Percentiles rank a stretch among this genome's conserved stretches.
Evolutionary conservation across 2,888 invertebrate genomes (phyloP).

Genomic region (Ariolimax columbianus): DNA sequence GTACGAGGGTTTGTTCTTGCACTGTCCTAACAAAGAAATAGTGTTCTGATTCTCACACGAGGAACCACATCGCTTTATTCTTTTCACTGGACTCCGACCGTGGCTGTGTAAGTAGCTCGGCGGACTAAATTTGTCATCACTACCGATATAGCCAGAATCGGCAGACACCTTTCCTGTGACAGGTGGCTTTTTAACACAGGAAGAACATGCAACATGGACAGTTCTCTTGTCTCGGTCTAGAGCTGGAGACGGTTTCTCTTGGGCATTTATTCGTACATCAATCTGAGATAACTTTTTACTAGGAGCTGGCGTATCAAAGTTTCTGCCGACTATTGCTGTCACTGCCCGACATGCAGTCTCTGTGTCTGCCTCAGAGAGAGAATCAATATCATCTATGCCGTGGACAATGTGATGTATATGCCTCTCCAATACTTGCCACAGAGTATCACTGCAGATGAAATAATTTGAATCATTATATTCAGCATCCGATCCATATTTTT

Average conservation of each 20-base stretch:
- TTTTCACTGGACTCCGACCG: not conserved
- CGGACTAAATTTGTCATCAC: conserved; percentile 49
- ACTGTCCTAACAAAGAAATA: not conserved
- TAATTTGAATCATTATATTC: not conserved
- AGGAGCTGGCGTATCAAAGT: not conserved
- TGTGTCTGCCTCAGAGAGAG: not conserved
- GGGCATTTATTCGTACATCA: not conserved
- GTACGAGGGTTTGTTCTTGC: not conserved
- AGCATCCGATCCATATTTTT: too few species aligned
- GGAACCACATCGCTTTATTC: not conserved
- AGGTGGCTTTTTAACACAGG: not conserved
- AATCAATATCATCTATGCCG: conserved; percentile 52
- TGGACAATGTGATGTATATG: conserved; percentile 69
- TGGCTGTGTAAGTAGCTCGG: not conserved
- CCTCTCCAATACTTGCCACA: conserved; percentile 67
- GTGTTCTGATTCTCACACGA: not conserved
- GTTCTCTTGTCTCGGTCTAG: not conserved
- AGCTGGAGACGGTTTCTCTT: not conserved
- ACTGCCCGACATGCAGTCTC: conserved; percentile 28
- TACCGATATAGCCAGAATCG: conserved; percentile 45
- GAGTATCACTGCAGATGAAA: conserved; percentile 51
- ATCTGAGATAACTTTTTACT: not conserved
- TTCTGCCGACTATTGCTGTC: not conserved
- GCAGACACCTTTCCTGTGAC: conserved; percentile 15
- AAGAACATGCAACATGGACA: not conserved